Evolutionary conservation across 2,888 invertebrate species (phyloP).

Genomic region (Tanytarsus gracilentus): DNA sequence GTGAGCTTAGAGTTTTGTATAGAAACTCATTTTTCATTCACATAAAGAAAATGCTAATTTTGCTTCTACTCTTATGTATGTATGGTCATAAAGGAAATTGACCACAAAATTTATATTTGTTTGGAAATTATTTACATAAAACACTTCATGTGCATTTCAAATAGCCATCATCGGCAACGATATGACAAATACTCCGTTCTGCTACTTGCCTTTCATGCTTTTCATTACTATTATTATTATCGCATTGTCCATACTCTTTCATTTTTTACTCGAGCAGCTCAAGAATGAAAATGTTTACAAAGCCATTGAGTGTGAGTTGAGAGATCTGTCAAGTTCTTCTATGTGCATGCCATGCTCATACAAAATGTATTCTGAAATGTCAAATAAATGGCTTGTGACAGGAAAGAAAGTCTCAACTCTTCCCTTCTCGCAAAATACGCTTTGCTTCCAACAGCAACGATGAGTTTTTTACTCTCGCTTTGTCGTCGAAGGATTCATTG

Average conservation of each 20-base stretch:
- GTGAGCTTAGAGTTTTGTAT: background rate
- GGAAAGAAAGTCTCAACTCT: background rate
- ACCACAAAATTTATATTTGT: constrained; percentile 7
- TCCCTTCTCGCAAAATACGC: background rate
- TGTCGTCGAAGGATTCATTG: too few relatives aligned
- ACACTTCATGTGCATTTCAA: constrained; percentile 14
- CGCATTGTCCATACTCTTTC: too few relatives aligned
- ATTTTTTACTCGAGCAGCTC: too few relatives aligned
- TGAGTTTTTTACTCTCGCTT: too few relatives aligned
- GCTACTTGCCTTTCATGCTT: background rate
- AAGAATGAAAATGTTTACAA: constrained; percentile 8
- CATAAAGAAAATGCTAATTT: constrained; percentile 1
- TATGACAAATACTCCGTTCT: background rate
- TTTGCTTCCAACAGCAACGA: background rate
- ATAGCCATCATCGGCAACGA: constrained; percentile 1
- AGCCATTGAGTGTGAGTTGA: too few relatives aligned
- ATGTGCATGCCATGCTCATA: constrained; percentile 9
- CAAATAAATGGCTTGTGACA: constrained; percentile 7
- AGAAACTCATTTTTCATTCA: background rate
- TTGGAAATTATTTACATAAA: constrained; percentile 9
- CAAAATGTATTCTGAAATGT: too few relatives aligned
- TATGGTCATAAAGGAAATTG: background rate
- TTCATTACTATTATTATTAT: background rate
- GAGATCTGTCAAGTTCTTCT: too few relatives aligned
- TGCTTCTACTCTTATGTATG: too few relatives aligned